Base-by-base conservation (phyloP, 35 echinoderm and acorn worm genomes). In the Anneissia japonica region DNA sequence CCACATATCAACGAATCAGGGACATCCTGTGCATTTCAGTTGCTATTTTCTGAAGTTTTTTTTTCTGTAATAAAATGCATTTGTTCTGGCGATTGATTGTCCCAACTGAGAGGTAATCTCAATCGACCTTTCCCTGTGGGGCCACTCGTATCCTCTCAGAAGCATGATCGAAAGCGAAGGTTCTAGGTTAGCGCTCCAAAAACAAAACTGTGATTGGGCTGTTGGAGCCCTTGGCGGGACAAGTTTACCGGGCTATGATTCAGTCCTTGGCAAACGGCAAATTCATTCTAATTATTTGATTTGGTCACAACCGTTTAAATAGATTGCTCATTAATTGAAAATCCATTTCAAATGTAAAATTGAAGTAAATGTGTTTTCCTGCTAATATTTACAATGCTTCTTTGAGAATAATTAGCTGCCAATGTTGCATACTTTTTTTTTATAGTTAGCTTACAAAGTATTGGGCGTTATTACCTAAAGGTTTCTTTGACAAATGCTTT, bases 401-500 rank as follows among this genome's bases (percentile, higher is more conserved):
- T n/a, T n/a, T n/a, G n/a, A n/a, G n/a, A n/a, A n/a, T n/a, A n/a
- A n/a, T n/a, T n/a, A n/a, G n/a, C n/a, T n/a, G n/a, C n/a, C n/a
- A n/a, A n/a, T n/a, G n/a, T n/a, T n/a, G n/a, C n/a, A n/a, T n/a
- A n/a, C n/a, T n/a, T n/a, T n/a, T n/a, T n/a, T n/a, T n/a, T n/a
- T n/a, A n/a, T n/a, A n/a, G n/a, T n/a, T n/a, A n/a, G n/a, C n/a
- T 30, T 26, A 11, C 37, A 26, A 56, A 29, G 11, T 31, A 6
- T 85, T 30, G 23, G 14, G 38, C 75, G 82, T 73, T 32, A 12
- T 40, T 84, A 97, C 95, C 95, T 98, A 19, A 84, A 45, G 11
- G 95, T 88, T 81, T 98, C 95, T 51, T 98, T 98, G 43, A 98
- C 82, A 41, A 82, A 93, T 0, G 95, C 95, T 56, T 98, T 98